These are phyloP conservation scores for Podargus strigoides DNA, from an alignment of 2,797 vertebrate species.

Conservation along the genomic window DNA sequence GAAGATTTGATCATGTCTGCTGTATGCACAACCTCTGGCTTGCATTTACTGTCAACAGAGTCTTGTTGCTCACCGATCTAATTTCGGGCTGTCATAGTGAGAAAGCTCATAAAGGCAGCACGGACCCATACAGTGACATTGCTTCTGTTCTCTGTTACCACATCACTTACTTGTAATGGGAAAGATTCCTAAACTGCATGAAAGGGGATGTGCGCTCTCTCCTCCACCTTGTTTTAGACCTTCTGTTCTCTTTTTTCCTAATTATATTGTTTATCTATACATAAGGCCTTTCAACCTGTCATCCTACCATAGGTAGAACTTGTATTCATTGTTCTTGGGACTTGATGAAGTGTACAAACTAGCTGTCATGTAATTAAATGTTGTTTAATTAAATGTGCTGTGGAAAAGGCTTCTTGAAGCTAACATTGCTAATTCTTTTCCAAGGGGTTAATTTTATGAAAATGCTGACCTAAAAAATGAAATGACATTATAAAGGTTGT, in stretches of 20 bases:
- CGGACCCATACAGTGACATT: background rate
- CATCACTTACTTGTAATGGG: background rate
- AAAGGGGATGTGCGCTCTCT: background rate
- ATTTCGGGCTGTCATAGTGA: background rate
- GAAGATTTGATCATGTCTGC: slow-evolving; percentile 6
- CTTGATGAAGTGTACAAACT: background rate
- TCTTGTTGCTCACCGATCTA: background rate
- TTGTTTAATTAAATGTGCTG: background rate
- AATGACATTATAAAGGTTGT: background rate
- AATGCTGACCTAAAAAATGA: background rate
- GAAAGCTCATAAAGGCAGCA: background rate
- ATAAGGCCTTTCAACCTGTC: background rate
- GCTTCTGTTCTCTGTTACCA: background rate
- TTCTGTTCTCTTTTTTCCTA: background rate
- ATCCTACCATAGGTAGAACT: background rate
- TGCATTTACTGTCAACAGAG: slow-evolving; percentile 6
- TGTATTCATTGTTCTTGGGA: background rate
- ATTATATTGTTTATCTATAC: background rate
- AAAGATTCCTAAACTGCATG: background rate
- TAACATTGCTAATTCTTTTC: background rate
- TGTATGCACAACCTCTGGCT: background rate
- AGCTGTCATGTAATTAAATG: background rate
- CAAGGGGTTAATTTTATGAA: background rate
- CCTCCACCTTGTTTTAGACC: background rate
- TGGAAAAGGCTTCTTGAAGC: background rate